phyloP scores from a whole-genome alignment of 2,113 vertebrate genomes.

The Brachypteracias leptosomus region DNA sequence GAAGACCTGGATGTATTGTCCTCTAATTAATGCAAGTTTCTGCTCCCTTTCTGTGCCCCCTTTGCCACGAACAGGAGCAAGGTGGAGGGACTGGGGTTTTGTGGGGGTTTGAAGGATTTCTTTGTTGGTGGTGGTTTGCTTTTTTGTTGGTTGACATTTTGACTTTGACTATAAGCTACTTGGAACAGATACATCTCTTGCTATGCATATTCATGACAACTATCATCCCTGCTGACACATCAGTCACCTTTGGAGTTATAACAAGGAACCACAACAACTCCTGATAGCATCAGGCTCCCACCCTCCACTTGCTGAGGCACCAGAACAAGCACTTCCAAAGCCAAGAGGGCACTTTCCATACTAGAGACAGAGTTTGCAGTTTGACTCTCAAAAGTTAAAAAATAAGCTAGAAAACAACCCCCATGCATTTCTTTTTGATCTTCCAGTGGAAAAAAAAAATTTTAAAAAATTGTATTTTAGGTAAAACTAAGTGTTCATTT shows the following conservation, averaged over 20 bases:
- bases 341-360: background rate
- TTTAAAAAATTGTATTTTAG: background rate
- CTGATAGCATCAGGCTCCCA: background rate
- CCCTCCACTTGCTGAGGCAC: background rate
- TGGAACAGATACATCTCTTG: background rate
- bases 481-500: background rate
- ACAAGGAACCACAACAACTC: background rate
- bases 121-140: background rate
- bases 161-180: background rate
- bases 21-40: background rate
- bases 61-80: background rate
- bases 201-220: background rate
- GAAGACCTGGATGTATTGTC: background rate
- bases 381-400: background rate
- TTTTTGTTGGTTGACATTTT: background rate
- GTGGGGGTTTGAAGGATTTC: too few species aligned
- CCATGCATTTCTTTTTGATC: background rate
- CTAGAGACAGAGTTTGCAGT: background rate
- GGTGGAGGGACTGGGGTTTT: background rate
- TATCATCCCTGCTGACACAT: background rate
- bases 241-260: background rate
- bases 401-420: background rate
- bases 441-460: rapidly evolving
- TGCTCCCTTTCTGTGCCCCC: background rate
- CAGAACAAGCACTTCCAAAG: background rate